Evolutionary conservation across 2,888 invertebrate species (phyloP), one percentile per base, ranked within the genome.

Genomic region (Troglohyphantes excavatus): DNA sequence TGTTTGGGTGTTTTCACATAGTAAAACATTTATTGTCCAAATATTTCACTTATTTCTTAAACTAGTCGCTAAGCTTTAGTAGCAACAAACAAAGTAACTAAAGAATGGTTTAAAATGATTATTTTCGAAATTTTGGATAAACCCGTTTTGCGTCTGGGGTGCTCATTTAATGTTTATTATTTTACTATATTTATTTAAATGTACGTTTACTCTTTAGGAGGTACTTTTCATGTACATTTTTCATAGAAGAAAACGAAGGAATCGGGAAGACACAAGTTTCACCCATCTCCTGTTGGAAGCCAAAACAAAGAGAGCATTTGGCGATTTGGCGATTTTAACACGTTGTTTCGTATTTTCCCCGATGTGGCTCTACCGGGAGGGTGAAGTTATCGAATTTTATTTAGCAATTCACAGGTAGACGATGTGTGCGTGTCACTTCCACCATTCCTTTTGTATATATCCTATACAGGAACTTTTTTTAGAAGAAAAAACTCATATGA

Each of bases 401-500:
- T 65, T 65, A 43, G 17, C 7, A 59, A 78, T 39, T 81, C 46
- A 27, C 53, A 9, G 27, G 53, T 46, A 53, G 53, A n/a, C 13
- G n/a, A 53, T 17, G 53, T 17, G 26, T 33, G 27, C 53, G 81
- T 70, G 82, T 82, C 82, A 17, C 39, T 82, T 82, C 82, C 59
- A 23, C 61, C 68, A n/a, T n/a, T n/a, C 82, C 39, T 82, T 61
- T 72, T 88, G 87, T 88, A 88, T 39, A 88, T 88, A 88, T 75
- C 67, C 46, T 88, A 81, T 88, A 88, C 81, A 88, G 65, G n/a
- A 81, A 67, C 33, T 65, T 67, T 73, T 88, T 88, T 63, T 81
- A 39, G 61, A n/a, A 61, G 39, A 68, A 67, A 46, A 39, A 65
- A 23, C 9, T 23, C 63, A 65, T 39, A 61, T n/a, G n/a, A n/a